phyloP scores from a whole-genome alignment of 2,797 vertebrate genomes.

The Rhabdomys pumilio region DNA sequence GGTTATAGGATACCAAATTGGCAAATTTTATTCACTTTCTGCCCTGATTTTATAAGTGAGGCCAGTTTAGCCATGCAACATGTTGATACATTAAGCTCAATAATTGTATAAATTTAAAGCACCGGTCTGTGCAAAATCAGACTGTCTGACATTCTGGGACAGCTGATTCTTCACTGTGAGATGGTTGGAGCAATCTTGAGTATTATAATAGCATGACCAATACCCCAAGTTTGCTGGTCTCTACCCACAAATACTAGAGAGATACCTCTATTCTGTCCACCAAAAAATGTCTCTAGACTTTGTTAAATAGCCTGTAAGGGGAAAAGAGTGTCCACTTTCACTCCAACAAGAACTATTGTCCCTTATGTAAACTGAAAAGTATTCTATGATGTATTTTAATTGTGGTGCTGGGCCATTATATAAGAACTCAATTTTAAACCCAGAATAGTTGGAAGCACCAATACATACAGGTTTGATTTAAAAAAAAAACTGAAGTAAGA shows the following conservation, averaged over 20 bases:
- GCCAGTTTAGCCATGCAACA: neutral
- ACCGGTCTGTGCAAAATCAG: neutral
- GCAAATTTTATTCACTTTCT: slow-evolving; percentile 53
- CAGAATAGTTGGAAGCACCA: neutral
- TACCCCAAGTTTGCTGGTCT: neutral
- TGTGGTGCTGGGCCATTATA: neutral
- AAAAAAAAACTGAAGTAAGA: slow-evolving; percentile 19
- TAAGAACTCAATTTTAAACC: neutral
- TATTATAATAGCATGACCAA: neutral
- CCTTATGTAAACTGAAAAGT: neutral
- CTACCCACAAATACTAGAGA: neutral
- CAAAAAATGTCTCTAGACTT: neutral
- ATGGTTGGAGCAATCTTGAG: neutral
- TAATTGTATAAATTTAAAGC: neutral
- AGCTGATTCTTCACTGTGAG: neutral
- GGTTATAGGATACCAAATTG: slow-evolving; percentile 55
- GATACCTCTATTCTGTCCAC: neutral
- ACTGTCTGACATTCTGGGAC: neutral
- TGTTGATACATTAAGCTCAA: neutral
- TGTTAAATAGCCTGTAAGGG: neutral
- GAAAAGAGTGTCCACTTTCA: accelerated
- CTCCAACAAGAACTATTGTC: neutral
- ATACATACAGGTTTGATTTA: slow-evolving; percentile 9
- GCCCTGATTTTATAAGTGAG: slow-evolving; percentile 50
- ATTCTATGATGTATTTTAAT: neutral